These are phyloP conservation scores for Sweltsa coloradensis DNA, from an alignment of 1,140 invertebrate species.

Conservation along the genomic window DNA sequence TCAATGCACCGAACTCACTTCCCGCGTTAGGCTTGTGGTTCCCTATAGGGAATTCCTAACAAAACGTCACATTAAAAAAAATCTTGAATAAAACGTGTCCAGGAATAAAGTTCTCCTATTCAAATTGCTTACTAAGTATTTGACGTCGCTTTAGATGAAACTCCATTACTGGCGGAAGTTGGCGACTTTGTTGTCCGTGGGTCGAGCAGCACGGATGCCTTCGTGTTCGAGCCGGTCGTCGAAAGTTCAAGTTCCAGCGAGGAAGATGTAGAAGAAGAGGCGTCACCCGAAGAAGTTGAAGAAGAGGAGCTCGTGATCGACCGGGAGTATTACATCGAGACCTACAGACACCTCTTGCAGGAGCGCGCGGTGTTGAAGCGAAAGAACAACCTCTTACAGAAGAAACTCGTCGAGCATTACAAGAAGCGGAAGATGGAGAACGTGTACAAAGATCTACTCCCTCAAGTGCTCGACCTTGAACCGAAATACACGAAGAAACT, in stretches of 20 bases:
- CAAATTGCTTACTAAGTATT: too few relatives aligned
- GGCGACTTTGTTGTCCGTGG: too few relatives aligned
- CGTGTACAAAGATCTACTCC: neutral
- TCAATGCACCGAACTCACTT: too few relatives aligned
- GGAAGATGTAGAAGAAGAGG: slow-evolving; percentile 14
- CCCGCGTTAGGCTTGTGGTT: too few relatives aligned
- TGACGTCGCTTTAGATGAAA: too few relatives aligned
- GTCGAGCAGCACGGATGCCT: too few relatives aligned
- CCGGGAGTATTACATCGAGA: slow-evolving; percentile 18
- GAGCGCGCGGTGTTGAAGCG: slow-evolving; percentile 15
- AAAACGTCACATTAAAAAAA: too few relatives aligned
- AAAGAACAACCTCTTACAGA: slow-evolving; percentile 22
- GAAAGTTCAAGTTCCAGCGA: slow-evolving; percentile 16
- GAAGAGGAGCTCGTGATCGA: slow-evolving; percentile 10
- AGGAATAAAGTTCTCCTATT: too few relatives aligned
- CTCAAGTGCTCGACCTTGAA: neutral
- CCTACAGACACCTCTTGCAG: slow-evolving; percentile 13
- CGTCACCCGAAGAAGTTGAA: slow-evolving; percentile 5
- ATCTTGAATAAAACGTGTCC: too few relatives aligned
- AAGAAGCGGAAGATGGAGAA: slow-evolving; percentile 20
- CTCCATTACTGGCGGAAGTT: too few relatives aligned
- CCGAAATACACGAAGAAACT: neutral
- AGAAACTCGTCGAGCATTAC: slow-evolving; percentile 22
- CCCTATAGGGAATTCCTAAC: too few relatives aligned
- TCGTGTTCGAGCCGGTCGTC: too few relatives aligned